Conservation (phyloP, 2,113 vertebrate genomes). For the Syngnathus floridae region DNA sequence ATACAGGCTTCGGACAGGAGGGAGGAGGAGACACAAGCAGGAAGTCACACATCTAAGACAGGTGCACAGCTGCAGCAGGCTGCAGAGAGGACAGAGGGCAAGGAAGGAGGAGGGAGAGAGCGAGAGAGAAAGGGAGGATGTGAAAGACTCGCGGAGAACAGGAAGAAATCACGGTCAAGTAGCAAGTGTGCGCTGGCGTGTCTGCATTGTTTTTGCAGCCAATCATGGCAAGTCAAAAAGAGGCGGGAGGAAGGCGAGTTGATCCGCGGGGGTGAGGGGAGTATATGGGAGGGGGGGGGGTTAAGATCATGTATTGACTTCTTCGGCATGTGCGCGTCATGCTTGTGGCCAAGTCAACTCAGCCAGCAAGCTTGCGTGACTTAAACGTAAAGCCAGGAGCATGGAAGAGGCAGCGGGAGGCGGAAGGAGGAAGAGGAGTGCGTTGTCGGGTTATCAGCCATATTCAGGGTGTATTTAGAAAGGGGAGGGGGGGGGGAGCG, state of each 20-base stretch:
- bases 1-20: constrained; percentile 69
- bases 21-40: constrained; percentile 70
- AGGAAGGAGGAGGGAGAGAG: constrained; percentile 28
- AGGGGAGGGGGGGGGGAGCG: constrained; percentile 17
- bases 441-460: constrained; percentile 53
- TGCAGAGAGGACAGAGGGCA: constrained; percentile 57
- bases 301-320: constrained; percentile 8
- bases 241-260: not conserved
- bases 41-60: constrained; percentile 72
- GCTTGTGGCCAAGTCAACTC: not conserved
- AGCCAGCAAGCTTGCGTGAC: constrained; percentile 1
- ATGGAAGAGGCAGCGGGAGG: constrained; percentile 32
- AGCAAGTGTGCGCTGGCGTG: constrained; percentile 7
- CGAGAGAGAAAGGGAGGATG: constrained; percentile 30
- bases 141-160: constrained; percentile 51
- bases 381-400: constrained; percentile 11
- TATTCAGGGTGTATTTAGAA: constrained; percentile 35
- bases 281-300: constrained; percentile 7
- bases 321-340: not conserved
- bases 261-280: constrained; percentile 5
- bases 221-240: constrained; percentile 9
- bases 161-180: constrained; percentile 41
- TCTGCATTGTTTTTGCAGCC: not conserved
- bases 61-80: constrained; percentile 69
- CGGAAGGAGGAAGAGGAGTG: constrained; percentile 37